Conservation (phyloP, 1,140 invertebrate genomes). For the Macrobrachium rosenbergii region DNA sequence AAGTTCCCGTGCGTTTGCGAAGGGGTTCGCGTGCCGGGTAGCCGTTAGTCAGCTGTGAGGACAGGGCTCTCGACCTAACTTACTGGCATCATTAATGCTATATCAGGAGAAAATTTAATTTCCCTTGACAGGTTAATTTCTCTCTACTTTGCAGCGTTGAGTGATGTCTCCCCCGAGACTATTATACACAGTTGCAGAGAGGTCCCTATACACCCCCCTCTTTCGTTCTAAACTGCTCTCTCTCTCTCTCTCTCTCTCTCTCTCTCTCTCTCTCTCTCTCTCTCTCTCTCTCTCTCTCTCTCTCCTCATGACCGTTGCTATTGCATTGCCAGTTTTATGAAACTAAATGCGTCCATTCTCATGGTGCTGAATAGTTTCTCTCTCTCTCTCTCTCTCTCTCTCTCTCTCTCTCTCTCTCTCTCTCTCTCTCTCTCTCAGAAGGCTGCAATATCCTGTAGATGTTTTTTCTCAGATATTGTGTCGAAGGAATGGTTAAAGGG, state of each 20-base stretch:
- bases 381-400: too few relatives aligned
- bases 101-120: slow-evolving; percentile 64
- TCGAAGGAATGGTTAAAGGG: too few relatives aligned
- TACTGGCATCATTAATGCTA: slow-evolving; percentile 60
- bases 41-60: slow-evolving; percentile 43
- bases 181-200: background rate
- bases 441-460: too few relatives aligned
- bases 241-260: slow-evolving; percentile 1
- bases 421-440: too few relatives aligned
- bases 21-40: slow-evolving; percentile 30
- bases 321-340: too few relatives aligned
- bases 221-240: background rate
- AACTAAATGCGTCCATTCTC: too few relatives aligned
- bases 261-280: too few relatives aligned
- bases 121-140: slow-evolving; percentile 61
- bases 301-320: too few relatives aligned
- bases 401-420: too few relatives aligned
- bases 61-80: slow-evolving; percentile 48
- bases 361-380: too few relatives aligned
- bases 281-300: too few relatives aligned
- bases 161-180: slow-evolving; percentile 37
- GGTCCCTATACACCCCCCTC: background rate
- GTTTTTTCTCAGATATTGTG: too few relatives aligned
- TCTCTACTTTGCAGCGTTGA: slow-evolving; percentile 55
- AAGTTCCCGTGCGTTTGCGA: background rate